phyloP scores from a whole-genome alignment of 2,113 vertebrate species.

The Leptocoma aspasia region DNA sequence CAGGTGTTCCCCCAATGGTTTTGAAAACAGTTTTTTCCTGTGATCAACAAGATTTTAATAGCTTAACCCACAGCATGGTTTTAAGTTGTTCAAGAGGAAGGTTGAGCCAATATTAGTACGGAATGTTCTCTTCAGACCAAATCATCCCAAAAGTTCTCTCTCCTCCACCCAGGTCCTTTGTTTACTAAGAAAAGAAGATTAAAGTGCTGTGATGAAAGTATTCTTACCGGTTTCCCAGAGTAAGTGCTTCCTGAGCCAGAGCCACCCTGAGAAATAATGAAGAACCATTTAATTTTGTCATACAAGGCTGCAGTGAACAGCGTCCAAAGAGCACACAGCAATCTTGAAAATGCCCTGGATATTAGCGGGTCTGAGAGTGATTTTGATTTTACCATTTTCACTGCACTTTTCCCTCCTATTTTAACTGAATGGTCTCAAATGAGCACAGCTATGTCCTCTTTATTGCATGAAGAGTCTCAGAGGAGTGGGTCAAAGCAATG shows the following conservation, averaged over 20 bases:
- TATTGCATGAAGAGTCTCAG: neutral
- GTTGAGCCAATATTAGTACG: neutral
- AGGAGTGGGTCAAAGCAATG: neutral
- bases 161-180: neutral
- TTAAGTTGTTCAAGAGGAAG: neutral
- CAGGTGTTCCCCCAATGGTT: neutral
- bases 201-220: neutral
- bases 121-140: neutral
- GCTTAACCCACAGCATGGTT: neutral
- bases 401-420: neutral
- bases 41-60: neutral
- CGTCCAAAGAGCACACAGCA: neutral
- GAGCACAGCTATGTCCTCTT: neutral
- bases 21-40: neutral
- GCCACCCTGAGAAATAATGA: neutral
- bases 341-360: neutral
- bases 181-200: neutral
- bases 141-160: neutral
- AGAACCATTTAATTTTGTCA: neutral
- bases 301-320: neutral
- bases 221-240: slow-evolving; percentile 26
- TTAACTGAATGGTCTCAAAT: neutral
- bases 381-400: neutral
- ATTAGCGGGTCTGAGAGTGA: neutral
- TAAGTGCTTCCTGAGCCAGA: slow-evolving; percentile 35